Evolutionary conservation across 37 sponge, comb jelly and placozoan genomes (phyloP), one percentile per base, ranked within the genome.

Genomic region (Geodia barretti): DNA sequence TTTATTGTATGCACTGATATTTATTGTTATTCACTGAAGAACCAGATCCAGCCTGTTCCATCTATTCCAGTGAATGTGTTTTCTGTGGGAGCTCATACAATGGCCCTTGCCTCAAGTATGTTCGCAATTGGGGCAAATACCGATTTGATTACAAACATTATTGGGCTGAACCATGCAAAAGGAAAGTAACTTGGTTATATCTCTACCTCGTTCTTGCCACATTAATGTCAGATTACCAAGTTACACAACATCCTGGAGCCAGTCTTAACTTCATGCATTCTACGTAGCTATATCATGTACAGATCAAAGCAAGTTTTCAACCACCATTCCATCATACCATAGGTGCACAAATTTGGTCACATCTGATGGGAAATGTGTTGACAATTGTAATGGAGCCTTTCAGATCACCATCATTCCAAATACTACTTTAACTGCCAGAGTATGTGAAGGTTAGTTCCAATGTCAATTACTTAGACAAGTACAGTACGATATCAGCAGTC

Each of bases 51-150:
- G 4, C 17, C 5, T 88, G 89, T 43, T 17, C 34, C 25, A 14
- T 2, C 14, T 85, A 31, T 73, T 63, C 19, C 29, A 1, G 20
- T 17, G 68, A 72, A 1, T 88, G 89, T 72, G 79, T 83, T 0
- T 88, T 60, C 61, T 88, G 89, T 83, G 79, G 82, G 47, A 19
- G 32, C 23, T 21, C 36, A 28, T 64, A n/a, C 68, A 41, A 79
- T 34, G 86, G 86, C 19, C 86, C 86, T 41, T 86, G 86, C 59
- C 3, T 14, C 5, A 75, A 30, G 87, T 87, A 62, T 23, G 76
- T 62, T 47, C 14, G 14, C 54, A n/a, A n/a, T n/a, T n/a, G n/a
- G n/a, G n/a, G n/a, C n/a, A n/a, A n/a, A n/a, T n/a, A n/a, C n/a
- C n/a, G n/a, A n/a, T n/a, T n/a, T n/a, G n/a, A n/a, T n/a, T 47